These are phyloP conservation scores for Spodoptera exigua DNA, from an alignment of 2,888 invertebrate genomes.

Conservation along the genomic window DNA sequence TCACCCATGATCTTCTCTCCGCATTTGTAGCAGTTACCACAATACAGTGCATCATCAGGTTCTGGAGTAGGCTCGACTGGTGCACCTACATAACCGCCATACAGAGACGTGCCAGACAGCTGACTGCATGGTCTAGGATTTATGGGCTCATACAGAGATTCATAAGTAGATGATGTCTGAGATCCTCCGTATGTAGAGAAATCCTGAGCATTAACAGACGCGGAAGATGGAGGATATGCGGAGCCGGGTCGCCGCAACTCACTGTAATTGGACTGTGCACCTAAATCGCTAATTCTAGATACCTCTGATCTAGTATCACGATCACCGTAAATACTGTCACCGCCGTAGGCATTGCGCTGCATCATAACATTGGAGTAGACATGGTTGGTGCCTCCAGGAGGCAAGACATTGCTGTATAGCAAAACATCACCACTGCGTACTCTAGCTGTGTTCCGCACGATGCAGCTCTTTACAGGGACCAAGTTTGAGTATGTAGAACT, in stretches of 20 bases:
- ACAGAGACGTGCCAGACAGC: slow-evolving; percentile 89
- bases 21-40: slow-evolving; percentile 97
- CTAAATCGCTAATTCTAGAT: slow-evolving; percentile 85
- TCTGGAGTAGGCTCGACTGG: slow-evolving; percentile 95
- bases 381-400: slow-evolving; percentile 86
- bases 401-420: slow-evolving; percentile 84
- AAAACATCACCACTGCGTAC: slow-evolving; percentile 83
- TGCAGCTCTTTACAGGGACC: slow-evolving; percentile 87
- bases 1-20: slow-evolving; percentile 97
- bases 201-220: slow-evolving; percentile 86
- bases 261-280: slow-evolving; percentile 90
- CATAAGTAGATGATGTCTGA: slow-evolving; percentile 91
- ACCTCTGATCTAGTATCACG: slow-evolving; percentile 80
- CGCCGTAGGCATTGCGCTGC: slow-evolving; percentile 81
- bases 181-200: slow-evolving; percentile 89
- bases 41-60: slow-evolving; percentile 91
- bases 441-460: slow-evolving; percentile 81
- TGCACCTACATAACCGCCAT: slow-evolving; percentile 90
- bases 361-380: slow-evolving; percentile 85
- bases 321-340: slow-evolving; percentile 86
- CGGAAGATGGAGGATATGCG: slow-evolving; percentile 87
- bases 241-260: slow-evolving; percentile 90
- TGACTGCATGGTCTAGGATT: slow-evolving; percentile 90
- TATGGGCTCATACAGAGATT: slow-evolving; percentile 91
- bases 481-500: slow-evolving; percentile 86